Conservation (phyloP, 2,888 invertebrate species). For the Alsophila aescularia region DNA sequence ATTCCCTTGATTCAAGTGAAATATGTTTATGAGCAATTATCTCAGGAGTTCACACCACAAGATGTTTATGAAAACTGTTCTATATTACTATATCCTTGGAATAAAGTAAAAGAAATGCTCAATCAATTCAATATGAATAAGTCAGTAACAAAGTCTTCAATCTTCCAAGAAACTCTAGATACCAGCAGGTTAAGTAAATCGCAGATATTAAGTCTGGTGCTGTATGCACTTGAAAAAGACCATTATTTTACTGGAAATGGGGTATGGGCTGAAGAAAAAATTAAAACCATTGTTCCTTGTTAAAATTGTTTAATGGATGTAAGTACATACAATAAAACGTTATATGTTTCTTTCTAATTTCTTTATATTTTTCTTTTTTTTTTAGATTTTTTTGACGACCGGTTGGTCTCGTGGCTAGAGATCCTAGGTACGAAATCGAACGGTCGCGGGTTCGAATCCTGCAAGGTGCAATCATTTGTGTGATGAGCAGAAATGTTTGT, state of each 20-base stretch:
- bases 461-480: too few species aligned
- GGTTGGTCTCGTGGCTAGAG: too few species aligned
- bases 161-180: slow-evolving; percentile 56
- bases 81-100: slow-evolving; percentile 77
- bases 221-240: slow-evolving; percentile 75
- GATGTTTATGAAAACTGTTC: slow-evolving; percentile 76
- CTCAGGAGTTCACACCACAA: slow-evolving; percentile 53
- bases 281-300: slow-evolving; percentile 37
- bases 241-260: slow-evolving; percentile 80
- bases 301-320: neutral
- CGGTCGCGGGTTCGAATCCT: too few species aligned
- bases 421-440: too few species aligned
- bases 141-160: slow-evolving; percentile 31
- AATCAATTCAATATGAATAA: slow-evolving; percentile 42
- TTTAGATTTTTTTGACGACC: too few species aligned
- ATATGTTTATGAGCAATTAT: slow-evolving; percentile 64
- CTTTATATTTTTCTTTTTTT: neutral
- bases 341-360: neutral
- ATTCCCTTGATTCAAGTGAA: slow-evolving; percentile 71
- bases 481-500: too few species aligned
- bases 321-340: neutral
- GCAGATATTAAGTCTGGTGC: slow-evolving; percentile 68
- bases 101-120: slow-evolving; percentile 61
- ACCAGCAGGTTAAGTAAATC: slow-evolving; percentile 55
- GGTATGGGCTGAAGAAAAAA: slow-evolving; percentile 74